phyloP scores from a whole-genome alignment of 2,797 vertebrate genomes.

The Sphaeramia orbicularis region DNA sequence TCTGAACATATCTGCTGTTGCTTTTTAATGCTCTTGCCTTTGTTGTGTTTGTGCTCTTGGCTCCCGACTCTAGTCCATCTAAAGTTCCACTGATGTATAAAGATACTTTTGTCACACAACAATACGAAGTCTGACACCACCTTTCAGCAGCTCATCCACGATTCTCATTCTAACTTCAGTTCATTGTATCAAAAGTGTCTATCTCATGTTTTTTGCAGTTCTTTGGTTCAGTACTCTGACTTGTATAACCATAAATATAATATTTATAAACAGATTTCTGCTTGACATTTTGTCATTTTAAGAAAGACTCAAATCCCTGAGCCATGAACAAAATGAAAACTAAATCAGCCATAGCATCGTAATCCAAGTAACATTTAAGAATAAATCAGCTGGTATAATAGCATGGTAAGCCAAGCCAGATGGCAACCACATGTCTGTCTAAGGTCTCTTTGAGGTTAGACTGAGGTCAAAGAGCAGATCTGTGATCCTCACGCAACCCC shows the following conservation, averaged over 20 bases:
- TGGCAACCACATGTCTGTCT: slow-evolving; percentile 73
- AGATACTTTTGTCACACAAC: not conserved
- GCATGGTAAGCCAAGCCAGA: slow-evolving; percentile 51
- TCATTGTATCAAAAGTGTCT: not conserved
- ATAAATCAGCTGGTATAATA: slow-evolving; percentile 60
- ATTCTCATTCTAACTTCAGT: not conserved
- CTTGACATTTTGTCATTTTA: slow-evolving; percentile 13
- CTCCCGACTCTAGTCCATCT: slow-evolving; percentile 21
- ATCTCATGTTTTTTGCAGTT: too few species aligned
- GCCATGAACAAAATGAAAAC: slow-evolving; percentile 27
- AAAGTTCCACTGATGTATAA: slow-evolving; percentile 32
- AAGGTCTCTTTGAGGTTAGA: slow-evolving; percentile 59
- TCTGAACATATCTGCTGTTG: slow-evolving; percentile 8
- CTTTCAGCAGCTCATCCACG: not conserved
- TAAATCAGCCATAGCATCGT: slow-evolving; percentile 44
- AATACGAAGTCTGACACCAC: not conserved
- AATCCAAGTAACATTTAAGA: slow-evolving; percentile 52
- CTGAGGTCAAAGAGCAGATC: slow-evolving; percentile 71
- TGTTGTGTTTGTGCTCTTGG: slow-evolving; percentile 1
- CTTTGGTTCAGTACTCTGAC: not conserved
- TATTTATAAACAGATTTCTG: not conserved
- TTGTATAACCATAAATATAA: slow-evolving; percentile 1
- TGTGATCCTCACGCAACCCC: slow-evolving; percentile 53
- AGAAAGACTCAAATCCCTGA: slow-evolving; percentile 18
- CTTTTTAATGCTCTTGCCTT: slow-evolving; percentile 17